Percentiles rank a stretch among this genome's conserved stretches.
These are phyloP conservation scores for Ennomos quercinarius DNA, from an alignment of 2,888 invertebrate genomes.

Conservation along the genomic window DNA sequence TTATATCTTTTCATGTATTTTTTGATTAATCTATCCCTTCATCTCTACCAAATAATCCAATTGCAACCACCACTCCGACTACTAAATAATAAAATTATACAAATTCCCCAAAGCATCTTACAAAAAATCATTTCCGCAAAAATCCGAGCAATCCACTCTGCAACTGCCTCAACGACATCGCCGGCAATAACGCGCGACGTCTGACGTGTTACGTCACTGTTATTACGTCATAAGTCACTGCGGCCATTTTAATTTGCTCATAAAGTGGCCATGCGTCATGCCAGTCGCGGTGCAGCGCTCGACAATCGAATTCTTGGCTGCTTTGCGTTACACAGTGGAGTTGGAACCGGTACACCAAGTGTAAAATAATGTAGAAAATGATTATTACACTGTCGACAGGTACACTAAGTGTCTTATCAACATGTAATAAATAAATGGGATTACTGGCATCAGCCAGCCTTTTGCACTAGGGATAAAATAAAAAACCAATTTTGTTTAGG, in stretches of 20 bases:
- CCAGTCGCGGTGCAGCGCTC: constrained; percentile 45
- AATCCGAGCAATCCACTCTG: constrained; percentile 6
- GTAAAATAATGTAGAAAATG: no score
- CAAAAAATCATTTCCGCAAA: background rate
- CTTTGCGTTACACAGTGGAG: constrained; percentile 22
- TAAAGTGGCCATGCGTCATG: constrained; percentile 65
- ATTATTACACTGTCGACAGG: no score
- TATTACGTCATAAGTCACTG: constrained; percentile 65
- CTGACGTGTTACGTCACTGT: constrained; percentile 40
- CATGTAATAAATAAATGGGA: no score
- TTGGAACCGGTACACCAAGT: constrained; percentile 11
- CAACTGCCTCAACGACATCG: constrained; percentile 9
- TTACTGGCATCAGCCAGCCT: no score
- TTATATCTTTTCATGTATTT: no score
- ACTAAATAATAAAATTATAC: background rate
- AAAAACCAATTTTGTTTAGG: no score
- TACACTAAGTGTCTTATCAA: no score
- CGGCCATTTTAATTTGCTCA: constrained; percentile 66
- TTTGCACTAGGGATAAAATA: no score
- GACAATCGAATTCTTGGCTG: constrained; percentile 61
- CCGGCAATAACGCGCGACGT: constrained; percentile 2
- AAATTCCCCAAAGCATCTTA: background rate
- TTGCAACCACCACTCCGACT: no score
- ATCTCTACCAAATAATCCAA: no score
- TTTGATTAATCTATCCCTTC: no score